A percentile compares a stretch with the other conserved stretches of the same genome.
phyloP scores from a whole-genome alignment of 2,113 vertebrate genomes.

The Aegithalos caudatus region DNA sequence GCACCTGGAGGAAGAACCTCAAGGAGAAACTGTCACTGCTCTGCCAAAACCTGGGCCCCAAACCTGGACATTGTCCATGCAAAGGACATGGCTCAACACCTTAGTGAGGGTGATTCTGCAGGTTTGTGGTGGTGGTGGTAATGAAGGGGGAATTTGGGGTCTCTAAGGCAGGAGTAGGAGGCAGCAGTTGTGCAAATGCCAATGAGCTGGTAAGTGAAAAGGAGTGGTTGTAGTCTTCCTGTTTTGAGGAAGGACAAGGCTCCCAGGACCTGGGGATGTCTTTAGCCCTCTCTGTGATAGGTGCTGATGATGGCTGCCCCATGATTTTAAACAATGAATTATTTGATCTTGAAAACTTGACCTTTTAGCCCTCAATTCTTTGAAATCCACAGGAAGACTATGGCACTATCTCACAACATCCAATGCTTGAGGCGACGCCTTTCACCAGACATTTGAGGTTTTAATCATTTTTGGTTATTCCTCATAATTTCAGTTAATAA shows the following conservation, averaged over 20 bases:
- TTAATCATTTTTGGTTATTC: slow-evolving; percentile 44
- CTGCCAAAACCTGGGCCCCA: neutral
- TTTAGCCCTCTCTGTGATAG: neutral
- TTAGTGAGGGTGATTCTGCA: neutral
- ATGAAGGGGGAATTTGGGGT: neutral
- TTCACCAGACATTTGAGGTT: neutral
- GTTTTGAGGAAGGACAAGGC: neutral
- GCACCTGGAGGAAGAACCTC: neutral
- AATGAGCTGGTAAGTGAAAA: neutral
- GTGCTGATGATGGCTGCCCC: rapidly evolving
- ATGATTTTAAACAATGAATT: neutral
- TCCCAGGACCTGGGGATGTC: neutral
- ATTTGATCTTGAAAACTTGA: neutral
- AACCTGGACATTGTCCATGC: neutral
- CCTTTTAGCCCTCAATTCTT: neutral
- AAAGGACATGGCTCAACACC: neutral
- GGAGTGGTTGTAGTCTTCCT: neutral
- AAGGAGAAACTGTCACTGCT: neutral
- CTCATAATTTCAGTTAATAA: slow-evolving; percentile 40
- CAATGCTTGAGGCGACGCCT: neutral
- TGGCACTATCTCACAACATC: neutral
- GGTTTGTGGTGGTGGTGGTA: neutral
- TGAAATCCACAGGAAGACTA: neutral
- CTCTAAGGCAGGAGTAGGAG: neutral
- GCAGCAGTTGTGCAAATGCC: neutral